Base-by-base conservation (phyloP, 2,888 invertebrate genomes). In the Lacanobia oleracea region DNA sequence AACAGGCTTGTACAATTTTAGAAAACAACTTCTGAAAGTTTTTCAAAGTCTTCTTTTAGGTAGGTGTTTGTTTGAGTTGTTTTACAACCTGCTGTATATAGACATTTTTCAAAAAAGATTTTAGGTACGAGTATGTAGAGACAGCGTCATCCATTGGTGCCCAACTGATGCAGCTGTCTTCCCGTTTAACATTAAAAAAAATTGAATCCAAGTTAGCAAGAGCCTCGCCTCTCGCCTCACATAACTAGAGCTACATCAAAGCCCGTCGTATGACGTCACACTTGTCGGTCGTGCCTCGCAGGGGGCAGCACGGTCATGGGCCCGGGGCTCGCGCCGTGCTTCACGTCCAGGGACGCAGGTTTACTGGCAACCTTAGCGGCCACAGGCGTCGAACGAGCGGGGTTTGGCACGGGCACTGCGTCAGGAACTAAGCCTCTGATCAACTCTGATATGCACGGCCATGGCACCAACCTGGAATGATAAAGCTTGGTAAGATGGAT, bases 391-490 rank as follows among this genome's bases (percentile, higher is more conserved):
- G 62, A 12, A 12, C 40, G 65, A 33, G 37, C 60, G 67, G 67
- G 69, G 40, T 48, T 51, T 50, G 51, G 77, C 14, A 67, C 43
- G 2, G 98, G 98, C 16, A 96, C 96, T 3, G 97, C 97, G 88
- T 98, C 98, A 1, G 97, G 97, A 21, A 98, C 97, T 37, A 98
- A 87, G 14, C 97, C 96, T 65, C 97, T 96, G 79, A 98, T 94
- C 81, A 98, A 93, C 88, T 97, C 97, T 4, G 97, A 96, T 71
- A 96, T 93, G 79, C 97, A 97, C 21, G 96, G 94, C 98, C 97
- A 98, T 21, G 98, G 98, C 78, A 98, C 96, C 65, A 97, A 83
- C 97, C 98, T 98, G 93, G n/a, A 96, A 94, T 59, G 51, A 56
- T 9, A 56, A 62, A 45, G 21, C 14, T 63, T 16, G 1, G 50